A percentile compares a stretch with the other conserved stretches of the same genome.
phyloP scores from a whole-genome alignment of 2,113 vertebrate genomes.

The Pterophyllum scalare region DNA sequence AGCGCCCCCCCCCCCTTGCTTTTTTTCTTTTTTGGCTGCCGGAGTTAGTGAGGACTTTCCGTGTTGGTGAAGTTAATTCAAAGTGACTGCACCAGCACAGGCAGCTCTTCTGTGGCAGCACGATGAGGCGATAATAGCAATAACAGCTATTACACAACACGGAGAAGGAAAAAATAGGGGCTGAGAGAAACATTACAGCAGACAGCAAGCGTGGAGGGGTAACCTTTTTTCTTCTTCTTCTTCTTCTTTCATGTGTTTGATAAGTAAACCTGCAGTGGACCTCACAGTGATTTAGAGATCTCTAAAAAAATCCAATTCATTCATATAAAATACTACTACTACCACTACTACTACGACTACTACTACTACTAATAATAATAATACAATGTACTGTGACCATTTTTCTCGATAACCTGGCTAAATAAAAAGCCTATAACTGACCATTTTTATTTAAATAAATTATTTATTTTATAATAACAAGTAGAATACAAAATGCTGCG shows the following conservation, averaged over 20 bases:
- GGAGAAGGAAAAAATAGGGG: neutral
- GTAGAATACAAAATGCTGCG: neutral
- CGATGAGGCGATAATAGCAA: slow-evolving; percentile 65
- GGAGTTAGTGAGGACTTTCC: slow-evolving; percentile 21
- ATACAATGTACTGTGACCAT: neutral
- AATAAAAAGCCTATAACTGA: neutral
- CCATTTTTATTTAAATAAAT: neutral
- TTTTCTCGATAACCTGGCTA: neutral
- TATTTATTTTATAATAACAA: neutral
- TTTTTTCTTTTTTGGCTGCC: slow-evolving; percentile 1
- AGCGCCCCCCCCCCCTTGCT: too few relatives aligned
- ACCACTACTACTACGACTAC: too few relatives aligned
- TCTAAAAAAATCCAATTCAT: too few relatives aligned
- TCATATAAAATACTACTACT: too few relatives aligned
- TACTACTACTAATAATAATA: too few relatives aligned
- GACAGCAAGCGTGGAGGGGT: neutral
- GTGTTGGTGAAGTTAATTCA: slow-evolving; percentile 70
- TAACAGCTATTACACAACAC: slow-evolving; percentile 56
- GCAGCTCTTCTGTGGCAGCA: slow-evolving; percentile 60
- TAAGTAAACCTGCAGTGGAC: neutral
- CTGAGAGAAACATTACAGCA: neutral
- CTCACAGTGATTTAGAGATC: neutral
- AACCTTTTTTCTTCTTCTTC: neutral
- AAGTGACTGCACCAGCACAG: slow-evolving; percentile 69
- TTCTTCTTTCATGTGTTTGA: neutral